Evolutionary conservation across 2,113 vertebrate species (phyloP).

Genomic region (Opisthocomus hoazin): DNA sequence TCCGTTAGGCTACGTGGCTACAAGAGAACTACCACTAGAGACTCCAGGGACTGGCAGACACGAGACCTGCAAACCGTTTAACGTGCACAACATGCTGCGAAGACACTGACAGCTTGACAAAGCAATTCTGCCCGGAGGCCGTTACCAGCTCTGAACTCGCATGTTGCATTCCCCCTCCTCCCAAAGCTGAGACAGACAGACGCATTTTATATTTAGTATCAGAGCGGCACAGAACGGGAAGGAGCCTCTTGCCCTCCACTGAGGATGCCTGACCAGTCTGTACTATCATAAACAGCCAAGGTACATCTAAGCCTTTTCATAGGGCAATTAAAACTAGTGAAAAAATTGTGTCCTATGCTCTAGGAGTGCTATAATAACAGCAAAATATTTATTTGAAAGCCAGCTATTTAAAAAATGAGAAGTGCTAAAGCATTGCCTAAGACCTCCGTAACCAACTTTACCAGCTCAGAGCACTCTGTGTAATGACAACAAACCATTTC

Average conservation of each 20-base stretch:
- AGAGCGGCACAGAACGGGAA: not conserved
- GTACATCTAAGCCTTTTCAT: not conserved
- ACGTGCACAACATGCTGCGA: not conserved
- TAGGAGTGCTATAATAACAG: not conserved
- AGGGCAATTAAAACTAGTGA: not conserved
- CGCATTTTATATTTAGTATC: not conserved
- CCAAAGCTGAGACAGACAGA: not conserved
- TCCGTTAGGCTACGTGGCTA: not conserved
- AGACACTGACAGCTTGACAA: not conserved
- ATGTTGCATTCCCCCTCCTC: not conserved
- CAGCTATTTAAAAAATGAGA: not conserved
- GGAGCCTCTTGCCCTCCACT: not conserved
- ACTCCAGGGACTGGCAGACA: accelerated
- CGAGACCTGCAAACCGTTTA: not conserved
- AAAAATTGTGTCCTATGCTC: not conserved
- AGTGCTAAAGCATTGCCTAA: not conserved
- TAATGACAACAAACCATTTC: not conserved
- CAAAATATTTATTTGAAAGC: not conserved
- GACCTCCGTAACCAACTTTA: not conserved
- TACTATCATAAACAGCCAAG: not conserved
- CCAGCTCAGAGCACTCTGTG: accelerated
- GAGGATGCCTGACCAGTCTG: not conserved
- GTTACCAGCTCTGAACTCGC: not conserved
- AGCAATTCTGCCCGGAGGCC: not conserved
- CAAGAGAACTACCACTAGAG: not conserved